phyloP scores from a whole-genome alignment of 30 jellyfish, hydroid and myxozoan species.

The Aurelia aurita region DNA sequence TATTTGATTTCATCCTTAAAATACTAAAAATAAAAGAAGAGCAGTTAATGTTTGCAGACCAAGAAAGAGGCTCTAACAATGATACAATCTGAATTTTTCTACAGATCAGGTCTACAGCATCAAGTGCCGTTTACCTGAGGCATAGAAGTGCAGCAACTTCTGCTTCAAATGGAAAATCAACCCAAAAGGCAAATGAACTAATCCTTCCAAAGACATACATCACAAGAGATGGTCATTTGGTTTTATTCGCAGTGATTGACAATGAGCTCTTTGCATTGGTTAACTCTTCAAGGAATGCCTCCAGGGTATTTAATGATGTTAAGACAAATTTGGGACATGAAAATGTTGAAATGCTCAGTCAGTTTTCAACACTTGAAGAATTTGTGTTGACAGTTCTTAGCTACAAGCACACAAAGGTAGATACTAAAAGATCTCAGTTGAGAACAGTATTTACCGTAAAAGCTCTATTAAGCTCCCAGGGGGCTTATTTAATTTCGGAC shows the following conservation, averaged over 20 bases:
- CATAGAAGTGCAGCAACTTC: slow-evolving; percentile 8
- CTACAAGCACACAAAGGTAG: slow-evolving; percentile 43
- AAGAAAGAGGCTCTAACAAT: too few species aligned
- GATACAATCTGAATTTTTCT: not conserved
- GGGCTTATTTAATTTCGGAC: too few species aligned
- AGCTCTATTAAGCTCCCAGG: too few species aligned
- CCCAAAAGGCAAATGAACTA: slow-evolving; percentile 8
- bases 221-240: slow-evolving; percentile 46
- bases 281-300: slow-evolving; percentile 23
- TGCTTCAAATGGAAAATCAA: slow-evolving; percentile 9
- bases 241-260: slow-evolving; percentile 53
- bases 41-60: too few species aligned
- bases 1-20: too few species aligned
- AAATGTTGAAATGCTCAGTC: slow-evolving; percentile 25
- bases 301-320: too few species aligned
- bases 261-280: slow-evolving; percentile 62
- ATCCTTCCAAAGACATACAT: slow-evolving; percentile 59
- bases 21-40: too few species aligned
- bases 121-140: slow-evolving; percentile 4
- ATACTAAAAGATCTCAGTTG: too few species aligned
- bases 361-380: slow-evolving; percentile 40
- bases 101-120: slow-evolving; percentile 35
- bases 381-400: slow-evolving; percentile 47
- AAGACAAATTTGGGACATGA: not conserved
- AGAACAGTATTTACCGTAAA: too few species aligned